Base-by-base conservation (phyloP, 2,797 vertebrate genomes). In the Lepidocolaptes lacrymiger region DNA sequence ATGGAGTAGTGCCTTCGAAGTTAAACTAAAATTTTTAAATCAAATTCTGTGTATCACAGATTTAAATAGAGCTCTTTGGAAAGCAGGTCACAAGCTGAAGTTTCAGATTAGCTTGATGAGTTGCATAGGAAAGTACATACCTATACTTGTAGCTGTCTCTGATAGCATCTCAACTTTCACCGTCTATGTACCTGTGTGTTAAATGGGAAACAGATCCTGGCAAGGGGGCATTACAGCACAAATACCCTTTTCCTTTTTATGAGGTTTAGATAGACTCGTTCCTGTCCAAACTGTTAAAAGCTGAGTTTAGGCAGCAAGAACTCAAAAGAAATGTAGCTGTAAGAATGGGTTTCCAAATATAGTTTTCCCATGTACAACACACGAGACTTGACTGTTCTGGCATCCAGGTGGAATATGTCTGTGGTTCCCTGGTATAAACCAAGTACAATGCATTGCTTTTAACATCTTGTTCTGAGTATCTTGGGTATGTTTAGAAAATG, bases 381-480 rank as follows among this genome's bases (percentile, higher is more conserved):
- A 89, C 2, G 61, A 89, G 87, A 85, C 91, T 77, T 67, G 24
- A 61, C 64, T 68, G 89, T 76, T 85, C 72, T 94, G 94, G 86
- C 79, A 89, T 61, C 79, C 82, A 93, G 89, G 93, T 95, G 87
- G 89, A 93, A 89, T 34, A 67, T 41, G 82, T 67, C 89, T 95
- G 78, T 95, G 79, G 37, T 85, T 92, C 85, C 79, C 89, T 92
- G 41, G 37, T 77, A 46, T 46, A 85, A 77, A 91, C 44, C 2
- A 2, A 83, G 75, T 32, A 93, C 77, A 87, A 87, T 86, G 43
- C 71, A 54, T 73, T 0, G 4, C 74, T 91, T 92, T 90, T 90
- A 88, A 79, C 80, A 49, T 93, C 93, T 90, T 88, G 86, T 95
- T 96, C 91, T 85, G 82, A 95, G 44, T 61, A 88, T 91, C 75